A percentile compares a stretch with the other conserved stretches of the same genome.
Evolutionary conservation across 1,140 invertebrate genomes (phyloP).

Genomic region (Platyscapa corneri): DNA sequence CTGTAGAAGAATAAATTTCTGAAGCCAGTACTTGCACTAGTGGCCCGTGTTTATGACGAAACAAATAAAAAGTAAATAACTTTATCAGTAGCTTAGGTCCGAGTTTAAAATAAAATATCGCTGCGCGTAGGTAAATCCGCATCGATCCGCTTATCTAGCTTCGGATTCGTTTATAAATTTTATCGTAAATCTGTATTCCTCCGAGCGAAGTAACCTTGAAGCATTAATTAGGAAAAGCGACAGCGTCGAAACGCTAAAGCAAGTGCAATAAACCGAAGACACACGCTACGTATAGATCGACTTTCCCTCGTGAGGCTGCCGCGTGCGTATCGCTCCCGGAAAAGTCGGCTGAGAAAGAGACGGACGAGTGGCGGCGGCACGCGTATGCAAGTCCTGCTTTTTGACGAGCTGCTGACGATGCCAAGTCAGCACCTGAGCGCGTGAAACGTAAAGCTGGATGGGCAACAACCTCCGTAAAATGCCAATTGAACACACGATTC

Average conservation of each 20-base stretch:
- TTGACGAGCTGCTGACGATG: neutral
- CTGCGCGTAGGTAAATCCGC: neutral
- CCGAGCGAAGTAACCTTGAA: neutral
- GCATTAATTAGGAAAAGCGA: neutral
- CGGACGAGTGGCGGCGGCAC: neutral
- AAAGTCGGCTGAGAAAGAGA: neutral
- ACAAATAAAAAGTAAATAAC: constrained; percentile 16
- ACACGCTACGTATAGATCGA: too few relatives aligned
- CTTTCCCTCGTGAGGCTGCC: too few relatives aligned
- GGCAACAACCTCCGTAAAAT: neutral
- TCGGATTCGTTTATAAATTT: neutral
- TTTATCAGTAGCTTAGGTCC: neutral
- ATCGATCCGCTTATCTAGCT: neutral
- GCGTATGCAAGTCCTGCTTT: neutral
- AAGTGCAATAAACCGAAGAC: too few relatives aligned
- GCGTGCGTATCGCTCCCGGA: neutral
- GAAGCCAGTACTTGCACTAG: neutral
- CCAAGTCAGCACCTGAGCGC: neutral
- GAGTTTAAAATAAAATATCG: neutral
- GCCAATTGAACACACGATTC: neutral
- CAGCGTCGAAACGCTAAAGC: neutral
- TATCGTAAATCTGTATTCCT: too few relatives aligned
- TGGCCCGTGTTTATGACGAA: neutral
- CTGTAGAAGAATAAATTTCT: constrained; percentile 9
- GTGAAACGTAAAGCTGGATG: neutral